phyloP scores from a whole-genome alignment of 2,888 invertebrate genomes.

The Volucella bombylans region DNA sequence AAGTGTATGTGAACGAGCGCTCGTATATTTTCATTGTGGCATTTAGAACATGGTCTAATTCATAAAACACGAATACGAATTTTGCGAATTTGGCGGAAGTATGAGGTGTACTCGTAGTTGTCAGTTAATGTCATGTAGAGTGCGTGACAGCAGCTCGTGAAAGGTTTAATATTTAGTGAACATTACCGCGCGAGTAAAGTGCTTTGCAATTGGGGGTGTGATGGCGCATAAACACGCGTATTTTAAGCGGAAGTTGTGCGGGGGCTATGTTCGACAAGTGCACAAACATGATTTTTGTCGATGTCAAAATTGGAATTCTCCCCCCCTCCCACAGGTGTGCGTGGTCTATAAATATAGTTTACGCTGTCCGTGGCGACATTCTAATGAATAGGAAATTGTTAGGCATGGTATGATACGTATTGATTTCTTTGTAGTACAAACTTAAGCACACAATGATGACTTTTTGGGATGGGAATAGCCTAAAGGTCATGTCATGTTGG shows the following conservation, averaged over 20 bases:
- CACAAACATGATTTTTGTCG: no score
- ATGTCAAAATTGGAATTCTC: no score
- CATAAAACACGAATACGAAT: conserved; percentile 39
- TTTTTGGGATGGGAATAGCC: no score
- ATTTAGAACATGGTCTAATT: conserved; percentile 66
- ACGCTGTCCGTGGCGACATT: no score
- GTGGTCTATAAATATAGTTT: no score
- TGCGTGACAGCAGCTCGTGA: conserved; percentile 25
- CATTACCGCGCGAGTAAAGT: neutral
- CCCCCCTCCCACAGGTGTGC: no score
- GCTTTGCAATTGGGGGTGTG: conserved; percentile 14
- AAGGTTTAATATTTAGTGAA: conserved; percentile 5
- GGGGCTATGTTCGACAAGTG: no score
- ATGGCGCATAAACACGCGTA: conserved; percentile 29
- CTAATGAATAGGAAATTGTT: no score
- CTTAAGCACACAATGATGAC: no score
- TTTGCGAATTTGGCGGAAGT: conserved; percentile 30
- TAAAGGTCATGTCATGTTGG: no score
- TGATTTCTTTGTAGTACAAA: no score
- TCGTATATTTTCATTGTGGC: conserved; percentile 1
- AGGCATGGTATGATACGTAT: no score
- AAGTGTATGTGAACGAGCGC: conserved; percentile 1
- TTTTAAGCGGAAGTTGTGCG: conserved; percentile 19
- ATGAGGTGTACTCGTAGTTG: conserved; percentile 26
- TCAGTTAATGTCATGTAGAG: conserved; percentile 49